phyloP scores from a whole-genome alignment of 2,888 invertebrate species.

The Epistrophella euchroma region DNA sequence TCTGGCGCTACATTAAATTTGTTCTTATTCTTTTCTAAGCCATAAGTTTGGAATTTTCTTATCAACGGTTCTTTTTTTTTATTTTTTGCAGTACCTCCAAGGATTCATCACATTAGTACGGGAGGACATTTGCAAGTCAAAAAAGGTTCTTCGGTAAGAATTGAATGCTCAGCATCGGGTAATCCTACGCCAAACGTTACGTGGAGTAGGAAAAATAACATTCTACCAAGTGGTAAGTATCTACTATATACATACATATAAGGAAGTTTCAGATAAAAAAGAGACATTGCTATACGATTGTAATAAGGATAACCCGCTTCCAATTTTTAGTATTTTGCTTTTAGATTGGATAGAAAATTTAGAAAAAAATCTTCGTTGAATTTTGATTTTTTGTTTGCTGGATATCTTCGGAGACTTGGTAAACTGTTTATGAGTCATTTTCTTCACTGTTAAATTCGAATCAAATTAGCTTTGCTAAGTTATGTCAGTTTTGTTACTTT shows the following conservation, averaged over 20 bases:
- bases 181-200: conserved; percentile 92
- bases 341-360: background rate
- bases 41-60: conserved; percentile 75
- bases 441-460: background rate
- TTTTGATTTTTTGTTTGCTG: conserved; percentile 13
- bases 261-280: background rate
- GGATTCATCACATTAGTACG: conserved; percentile 87
- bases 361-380: conserved; percentile 10
- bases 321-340: background rate
- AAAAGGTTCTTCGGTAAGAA: conserved; percentile 90
- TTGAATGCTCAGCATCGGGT: conserved; percentile 91
- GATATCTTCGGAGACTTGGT: background rate
- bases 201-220: conserved; percentile 87
- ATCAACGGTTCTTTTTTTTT: conserved; percentile 51
- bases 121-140: conserved; percentile 88
- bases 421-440: background rate
- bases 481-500: background rate
- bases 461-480: background rate
- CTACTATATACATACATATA: background rate
- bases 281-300: background rate
- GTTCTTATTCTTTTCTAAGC: conserved; percentile 27
- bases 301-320: background rate
- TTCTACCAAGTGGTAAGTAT: conserved; percentile 84
- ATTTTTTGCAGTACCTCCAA: conserved; percentile 86
- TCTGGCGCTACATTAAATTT: conserved; percentile 50